These are phyloP conservation scores for Osmerus mordax DNA, from an alignment of 2,113 vertebrate genomes.

Conservation along the genomic window DNA sequence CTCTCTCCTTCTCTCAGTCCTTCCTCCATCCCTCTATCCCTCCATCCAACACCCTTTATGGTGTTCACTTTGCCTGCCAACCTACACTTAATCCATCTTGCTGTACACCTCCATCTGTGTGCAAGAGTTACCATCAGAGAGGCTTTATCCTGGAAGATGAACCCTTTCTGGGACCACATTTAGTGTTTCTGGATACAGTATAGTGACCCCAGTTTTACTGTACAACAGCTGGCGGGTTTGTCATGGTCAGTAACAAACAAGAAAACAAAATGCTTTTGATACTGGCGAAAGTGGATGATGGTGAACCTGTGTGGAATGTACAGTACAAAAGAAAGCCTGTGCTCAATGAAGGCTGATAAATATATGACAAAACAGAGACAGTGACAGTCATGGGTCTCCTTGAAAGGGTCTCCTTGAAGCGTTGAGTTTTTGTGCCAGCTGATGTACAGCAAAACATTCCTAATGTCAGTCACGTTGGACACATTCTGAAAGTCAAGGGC, in stretches of 20 bases:
- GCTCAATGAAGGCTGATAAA: too few species aligned
- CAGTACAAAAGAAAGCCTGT: too few species aligned
- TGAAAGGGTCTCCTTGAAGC: too few species aligned
- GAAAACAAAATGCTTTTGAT: background rate
- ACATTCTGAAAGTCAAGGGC: too few species aligned
- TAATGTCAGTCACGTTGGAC: too few species aligned
- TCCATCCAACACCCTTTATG: background rate
- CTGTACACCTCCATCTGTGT: conserved; percentile 52
- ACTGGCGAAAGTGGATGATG: background rate
- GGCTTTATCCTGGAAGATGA: conserved; percentile 22
- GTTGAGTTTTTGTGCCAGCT: too few species aligned
- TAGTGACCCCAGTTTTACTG: background rate
- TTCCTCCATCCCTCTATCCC: background rate
- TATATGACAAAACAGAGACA: too few species aligned
- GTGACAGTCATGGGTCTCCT: too few species aligned
- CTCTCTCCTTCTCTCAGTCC: conserved; percentile 56
- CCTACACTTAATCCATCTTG: conserved; percentile 81
- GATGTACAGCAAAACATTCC: too few species aligned
- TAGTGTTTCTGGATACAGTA: conserved; percentile 28
- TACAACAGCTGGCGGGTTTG: background rate
- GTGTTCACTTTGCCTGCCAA: conserved; percentile 65
- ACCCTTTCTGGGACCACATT: conserved; percentile 26
- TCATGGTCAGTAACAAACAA: background rate
- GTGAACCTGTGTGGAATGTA: too few species aligned
- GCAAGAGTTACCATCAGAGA: conserved; percentile 20